phyloP scores from a whole-genome alignment of 2,113 vertebrate genomes.

The Struthio camelus region DNA sequence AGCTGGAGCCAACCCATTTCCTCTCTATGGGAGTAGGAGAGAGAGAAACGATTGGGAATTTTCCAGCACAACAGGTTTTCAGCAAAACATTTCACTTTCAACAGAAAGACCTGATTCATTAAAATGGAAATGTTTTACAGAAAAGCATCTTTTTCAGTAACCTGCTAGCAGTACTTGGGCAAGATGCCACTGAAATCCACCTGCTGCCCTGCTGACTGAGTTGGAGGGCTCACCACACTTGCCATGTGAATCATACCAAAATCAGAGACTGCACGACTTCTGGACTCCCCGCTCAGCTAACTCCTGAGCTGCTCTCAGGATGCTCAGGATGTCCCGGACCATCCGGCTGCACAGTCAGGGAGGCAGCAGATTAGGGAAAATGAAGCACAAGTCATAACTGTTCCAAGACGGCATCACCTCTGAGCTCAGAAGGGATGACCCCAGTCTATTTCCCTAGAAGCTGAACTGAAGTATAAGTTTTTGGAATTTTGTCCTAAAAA shows the following conservation, averaged over 20 bases:
- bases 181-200: background rate
- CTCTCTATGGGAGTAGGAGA: background rate
- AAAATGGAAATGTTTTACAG: slow-evolving; percentile 63
- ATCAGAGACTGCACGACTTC: background rate
- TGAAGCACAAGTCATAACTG: background rate
- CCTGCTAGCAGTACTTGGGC: slow-evolving; percentile 26
- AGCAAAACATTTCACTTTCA: slow-evolving; percentile 52
- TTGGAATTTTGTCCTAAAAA: background rate
- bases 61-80: slow-evolving; percentile 62
- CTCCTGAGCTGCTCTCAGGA: background rate
- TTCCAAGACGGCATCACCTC: background rate
- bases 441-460: background rate
- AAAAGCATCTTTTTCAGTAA: slow-evolving; percentile 46
- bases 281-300: background rate
- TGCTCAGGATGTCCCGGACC: too few species aligned
- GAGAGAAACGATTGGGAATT: slow-evolving; percentile 34
- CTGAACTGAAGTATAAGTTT: background rate
- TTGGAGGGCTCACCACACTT: background rate
- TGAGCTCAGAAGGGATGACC: background rate
- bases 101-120: slow-evolving; percentile 55
- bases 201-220: background rate
- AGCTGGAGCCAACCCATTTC: background rate
- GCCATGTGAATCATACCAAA: background rate
- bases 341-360: too few species aligned
- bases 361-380: background rate